Evolutionary conservation across 2,797 vertebrate species (phyloP).

Genomic region (Kryptopterus vitreolus): DNA sequence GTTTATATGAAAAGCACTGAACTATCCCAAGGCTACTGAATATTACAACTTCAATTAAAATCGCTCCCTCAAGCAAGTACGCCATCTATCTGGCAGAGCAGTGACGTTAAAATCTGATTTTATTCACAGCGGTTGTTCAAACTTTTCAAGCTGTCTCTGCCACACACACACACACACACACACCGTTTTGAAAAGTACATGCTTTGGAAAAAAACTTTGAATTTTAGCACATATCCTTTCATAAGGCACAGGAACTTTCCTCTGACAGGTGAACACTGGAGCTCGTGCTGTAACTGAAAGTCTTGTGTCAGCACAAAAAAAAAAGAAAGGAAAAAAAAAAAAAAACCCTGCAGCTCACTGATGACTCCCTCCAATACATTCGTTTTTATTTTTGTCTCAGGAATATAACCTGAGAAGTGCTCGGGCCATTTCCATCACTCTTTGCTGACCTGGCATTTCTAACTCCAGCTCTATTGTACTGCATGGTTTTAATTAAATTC

Average conservation of each 20-base stretch:
- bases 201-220: constrained; percentile 34
- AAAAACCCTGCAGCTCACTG: constrained; percentile 13
- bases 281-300: constrained; percentile 31
- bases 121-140: background rate
- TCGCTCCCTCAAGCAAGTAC: background rate
- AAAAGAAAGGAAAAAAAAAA: background rate
- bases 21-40: background rate
- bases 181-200: background rate
- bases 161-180: too few species aligned
- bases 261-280: constrained; percentile 42
- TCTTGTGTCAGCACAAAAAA: constrained; percentile 47
- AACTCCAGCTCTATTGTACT: constrained; percentile 37
- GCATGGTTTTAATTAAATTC: constrained; percentile 59
- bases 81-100: background rate
- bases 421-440: constrained; percentile 25
- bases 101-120: background rate
- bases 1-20: background rate
- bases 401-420: constrained; percentile 41
- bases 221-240: constrained; percentile 38
- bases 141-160: background rate
- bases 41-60: background rate
- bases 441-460: constrained; percentile 49
- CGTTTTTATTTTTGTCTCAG: constrained; percentile 40
- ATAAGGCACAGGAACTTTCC: constrained; percentile 38
- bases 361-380: constrained; percentile 41